Evolutionary conservation across 2,797 vertebrate species (phyloP).

Genomic region (Ctenochaetus hawaiiensis): DNA sequence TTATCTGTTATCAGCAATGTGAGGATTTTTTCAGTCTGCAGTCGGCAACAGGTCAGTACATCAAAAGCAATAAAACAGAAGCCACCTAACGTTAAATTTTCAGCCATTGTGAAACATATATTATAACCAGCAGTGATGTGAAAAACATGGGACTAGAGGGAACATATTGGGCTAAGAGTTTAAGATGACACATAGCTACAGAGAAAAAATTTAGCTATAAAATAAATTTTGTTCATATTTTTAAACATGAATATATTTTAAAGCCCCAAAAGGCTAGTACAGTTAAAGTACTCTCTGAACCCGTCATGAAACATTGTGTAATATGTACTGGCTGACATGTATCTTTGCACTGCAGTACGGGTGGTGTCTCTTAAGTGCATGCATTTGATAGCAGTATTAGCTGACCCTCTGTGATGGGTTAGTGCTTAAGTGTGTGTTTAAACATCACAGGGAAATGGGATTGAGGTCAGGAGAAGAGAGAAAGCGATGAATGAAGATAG

Average conservation of each 20-base stretch:
- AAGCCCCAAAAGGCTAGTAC: no score
- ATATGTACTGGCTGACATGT: background rate
- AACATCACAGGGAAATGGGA: slow-evolving; percentile 60
- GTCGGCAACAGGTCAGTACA: slow-evolving; percentile 12
- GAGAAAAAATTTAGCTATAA: slow-evolving; percentile 8
- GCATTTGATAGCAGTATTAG: slow-evolving; percentile 44
- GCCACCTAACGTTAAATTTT: background rate
- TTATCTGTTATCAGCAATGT: slow-evolving; percentile 25
- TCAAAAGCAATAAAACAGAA: slow-evolving; percentile 28
- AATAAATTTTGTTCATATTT: background rate
- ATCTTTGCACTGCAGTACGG: slow-evolving; percentile 20
- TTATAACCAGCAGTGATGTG: background rate
- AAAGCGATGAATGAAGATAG: slow-evolving; percentile 56
- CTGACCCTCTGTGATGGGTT: slow-evolving; percentile 50
- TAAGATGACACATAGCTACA: slow-evolving; percentile 1
- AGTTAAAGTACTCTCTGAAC: no score
- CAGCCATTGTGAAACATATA: background rate
- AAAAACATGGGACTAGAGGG: background rate
- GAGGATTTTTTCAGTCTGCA: slow-evolving; percentile 9
- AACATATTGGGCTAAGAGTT: background rate
- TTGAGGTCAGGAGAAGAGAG: slow-evolving; percentile 59
- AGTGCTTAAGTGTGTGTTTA: slow-evolving; percentile 58
- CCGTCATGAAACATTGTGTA: background rate
- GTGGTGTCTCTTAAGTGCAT: slow-evolving; percentile 47
- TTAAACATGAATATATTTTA: no score